Evolutionary conservation across 1,140 invertebrate genomes (phyloP).

Genomic region (Meloidogyne chitwoodi): DNA sequence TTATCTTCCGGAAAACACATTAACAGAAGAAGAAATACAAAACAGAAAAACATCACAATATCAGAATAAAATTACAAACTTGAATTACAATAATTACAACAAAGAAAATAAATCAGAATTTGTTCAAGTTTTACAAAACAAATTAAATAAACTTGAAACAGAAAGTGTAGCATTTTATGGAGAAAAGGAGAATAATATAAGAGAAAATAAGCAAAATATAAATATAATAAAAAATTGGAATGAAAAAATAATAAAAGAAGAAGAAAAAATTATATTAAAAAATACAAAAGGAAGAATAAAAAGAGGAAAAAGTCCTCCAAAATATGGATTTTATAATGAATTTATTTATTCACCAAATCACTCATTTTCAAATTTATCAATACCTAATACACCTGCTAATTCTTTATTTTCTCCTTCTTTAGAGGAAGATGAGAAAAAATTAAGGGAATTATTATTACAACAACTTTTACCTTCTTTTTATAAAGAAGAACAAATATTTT

Average conservation of each 20-base stretch:
- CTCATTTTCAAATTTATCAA: neutral
- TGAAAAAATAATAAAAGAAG: neutral
- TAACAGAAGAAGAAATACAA: neutral
- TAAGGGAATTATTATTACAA: neutral
- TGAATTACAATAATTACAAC: neutral
- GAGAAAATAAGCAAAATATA: neutral
- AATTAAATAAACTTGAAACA: neutral
- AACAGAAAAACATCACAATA: neutral
- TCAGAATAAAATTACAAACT: neutral
- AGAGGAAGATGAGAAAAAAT: neutral
- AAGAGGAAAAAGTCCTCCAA: conserved; percentile 7
- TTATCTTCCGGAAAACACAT: neutral
- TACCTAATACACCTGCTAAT: conserved; percentile 1
- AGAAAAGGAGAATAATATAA: neutral
- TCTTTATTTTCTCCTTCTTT: neutral
- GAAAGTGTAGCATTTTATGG: neutral
- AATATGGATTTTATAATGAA: conserved; percentile 11
- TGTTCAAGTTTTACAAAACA: neutral
- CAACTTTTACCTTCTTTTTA: neutral
- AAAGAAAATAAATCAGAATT: neutral
- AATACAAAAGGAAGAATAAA: neutral
- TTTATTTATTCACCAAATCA: neutral
- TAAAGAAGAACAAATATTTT: neutral
- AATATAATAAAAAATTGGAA: neutral
- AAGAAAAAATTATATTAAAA: neutral